Evolutionary conservation across 2,888 invertebrate species (phyloP).

Genomic region (Branchipolynoe longqiensis): DNA sequence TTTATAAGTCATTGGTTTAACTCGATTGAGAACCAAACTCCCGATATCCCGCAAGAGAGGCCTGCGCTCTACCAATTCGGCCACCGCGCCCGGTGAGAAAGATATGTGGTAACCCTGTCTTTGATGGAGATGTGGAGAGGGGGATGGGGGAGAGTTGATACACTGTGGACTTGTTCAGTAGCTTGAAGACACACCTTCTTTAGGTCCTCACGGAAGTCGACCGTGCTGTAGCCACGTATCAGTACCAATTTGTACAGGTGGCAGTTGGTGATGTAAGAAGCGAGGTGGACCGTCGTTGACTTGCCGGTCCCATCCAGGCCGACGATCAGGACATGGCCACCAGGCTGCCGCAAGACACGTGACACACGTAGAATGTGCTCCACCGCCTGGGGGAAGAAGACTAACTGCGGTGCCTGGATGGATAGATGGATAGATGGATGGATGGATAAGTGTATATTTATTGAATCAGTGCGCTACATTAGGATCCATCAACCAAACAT

Average conservation of each 20-base stretch:
- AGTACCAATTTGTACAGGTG: conserved; percentile 78
- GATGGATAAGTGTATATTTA: background rate
- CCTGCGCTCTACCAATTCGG: too few relatives aligned
- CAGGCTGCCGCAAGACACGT: conserved; percentile 80
- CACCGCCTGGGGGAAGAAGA: conserved; percentile 81
- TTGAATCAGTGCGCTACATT: too few relatives aligned
- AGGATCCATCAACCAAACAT: too few relatives aligned
- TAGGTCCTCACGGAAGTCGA: conserved; percentile 80
- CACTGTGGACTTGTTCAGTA: too few relatives aligned
- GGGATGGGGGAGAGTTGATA: too few relatives aligned
- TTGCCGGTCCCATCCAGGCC: conserved; percentile 71
- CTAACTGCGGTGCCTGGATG: conserved; percentile 78
- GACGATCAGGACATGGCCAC: conserved; percentile 81
- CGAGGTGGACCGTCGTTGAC: conserved; percentile 78
- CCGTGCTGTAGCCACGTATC: conserved; percentile 77
- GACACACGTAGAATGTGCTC: conserved; percentile 81
- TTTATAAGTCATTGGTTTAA: too few relatives aligned
- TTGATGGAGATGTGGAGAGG: too few relatives aligned
- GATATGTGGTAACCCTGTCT: too few relatives aligned
- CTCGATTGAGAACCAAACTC: too few relatives aligned
- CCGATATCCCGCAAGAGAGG: too few relatives aligned
- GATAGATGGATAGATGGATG: background rate
- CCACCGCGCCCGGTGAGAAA: too few relatives aligned
- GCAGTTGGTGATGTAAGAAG: conserved; percentile 78
- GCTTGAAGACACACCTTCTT: too few relatives aligned